phyloP scores from a whole-genome alignment of 2,888 invertebrate genomes.

The Schizaphis graminum region DNA sequence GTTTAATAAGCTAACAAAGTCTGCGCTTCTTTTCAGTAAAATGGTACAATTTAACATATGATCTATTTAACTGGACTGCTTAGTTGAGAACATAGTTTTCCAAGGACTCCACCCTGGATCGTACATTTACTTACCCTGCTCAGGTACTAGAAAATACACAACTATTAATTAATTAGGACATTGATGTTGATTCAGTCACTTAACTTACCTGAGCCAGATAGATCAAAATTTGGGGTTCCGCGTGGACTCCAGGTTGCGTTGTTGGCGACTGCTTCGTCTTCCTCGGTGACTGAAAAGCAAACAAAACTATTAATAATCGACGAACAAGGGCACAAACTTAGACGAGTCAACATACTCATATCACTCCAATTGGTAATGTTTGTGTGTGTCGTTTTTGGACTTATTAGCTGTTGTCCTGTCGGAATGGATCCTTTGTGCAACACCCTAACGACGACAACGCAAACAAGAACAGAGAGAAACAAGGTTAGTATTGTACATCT shows the following conservation, averaged over 20 bases:
- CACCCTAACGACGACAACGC: neutral
- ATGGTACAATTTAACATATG: slow-evolving; percentile 49
- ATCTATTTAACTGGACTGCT: slow-evolving; percentile 63
- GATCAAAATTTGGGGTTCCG: slow-evolving; percentile 51
- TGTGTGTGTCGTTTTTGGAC: slow-evolving; percentile 44
- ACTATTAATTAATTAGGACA: slow-evolving; percentile 59
- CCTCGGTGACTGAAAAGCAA: slow-evolving; percentile 46
- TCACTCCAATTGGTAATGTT: slow-evolving; percentile 57
- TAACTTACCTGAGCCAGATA: slow-evolving; percentile 55
- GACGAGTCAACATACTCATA: slow-evolving; percentile 32
- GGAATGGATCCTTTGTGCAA: slow-evolving; percentile 64
- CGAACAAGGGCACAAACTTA: neutral
- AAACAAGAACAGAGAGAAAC: neutral
- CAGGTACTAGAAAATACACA: slow-evolving; percentile 64
- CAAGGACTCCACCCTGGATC: slow-evolving; percentile 43
- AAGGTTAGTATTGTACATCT: neutral
- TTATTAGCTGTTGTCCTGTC: slow-evolving; percentile 40
- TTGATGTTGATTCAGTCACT: neutral
- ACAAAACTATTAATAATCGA: neutral
- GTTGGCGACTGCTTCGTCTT: slow-evolving; percentile 47
- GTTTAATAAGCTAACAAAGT: slow-evolving; percentile 50
- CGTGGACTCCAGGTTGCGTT: slow-evolving; percentile 58
- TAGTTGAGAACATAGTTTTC: slow-evolving; percentile 62
- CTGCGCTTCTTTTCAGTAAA: slow-evolving; percentile 22
- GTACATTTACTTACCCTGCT: slow-evolving; percentile 60